Conservation (phyloP, 1,140 invertebrate genomes). For the Proctacanthus coquilletti region DNA sequence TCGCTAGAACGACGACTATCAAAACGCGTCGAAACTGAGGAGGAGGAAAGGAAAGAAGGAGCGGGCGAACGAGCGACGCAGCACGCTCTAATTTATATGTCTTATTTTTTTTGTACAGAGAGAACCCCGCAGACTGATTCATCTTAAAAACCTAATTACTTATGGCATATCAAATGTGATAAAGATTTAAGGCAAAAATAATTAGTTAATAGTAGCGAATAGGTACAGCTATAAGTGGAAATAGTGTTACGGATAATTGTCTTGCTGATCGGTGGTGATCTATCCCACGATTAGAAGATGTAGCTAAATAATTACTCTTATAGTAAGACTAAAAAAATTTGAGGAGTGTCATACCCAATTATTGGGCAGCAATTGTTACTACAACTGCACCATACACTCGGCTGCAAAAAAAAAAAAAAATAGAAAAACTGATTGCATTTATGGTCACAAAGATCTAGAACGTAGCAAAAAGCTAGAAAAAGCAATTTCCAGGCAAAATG, state of each 20-base stretch:
- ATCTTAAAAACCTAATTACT: background rate
- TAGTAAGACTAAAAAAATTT: too few species aligned
- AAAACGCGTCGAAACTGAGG: background rate
- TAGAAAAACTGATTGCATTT: background rate
- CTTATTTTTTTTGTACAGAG: too few species aligned
- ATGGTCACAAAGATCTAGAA: background rate
- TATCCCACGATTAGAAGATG: too few species aligned
- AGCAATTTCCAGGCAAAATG: slow-evolving; percentile 38
- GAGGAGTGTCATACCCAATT: too few species aligned
- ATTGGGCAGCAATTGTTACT: background rate
- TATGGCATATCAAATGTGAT: slow-evolving; percentile 1
- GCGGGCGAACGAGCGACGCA: background rate
- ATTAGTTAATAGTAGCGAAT: background rate
- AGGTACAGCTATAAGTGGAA: background rate
- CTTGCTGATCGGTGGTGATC: too few species aligned
- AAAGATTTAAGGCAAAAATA: background rate
- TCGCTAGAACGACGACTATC: background rate
- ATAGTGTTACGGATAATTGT: too few species aligned
- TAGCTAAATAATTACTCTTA: too few species aligned
- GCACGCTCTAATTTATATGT: background rate
- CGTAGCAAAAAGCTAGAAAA: slow-evolving; percentile 1
- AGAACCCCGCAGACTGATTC: background rate
- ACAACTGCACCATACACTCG: background rate
- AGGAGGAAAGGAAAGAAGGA: background rate
- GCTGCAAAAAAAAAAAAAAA: background rate